phyloP scores from a whole-genome alignment of 2,113 vertebrate genomes.

The Lipotes vexillifer region DNA sequence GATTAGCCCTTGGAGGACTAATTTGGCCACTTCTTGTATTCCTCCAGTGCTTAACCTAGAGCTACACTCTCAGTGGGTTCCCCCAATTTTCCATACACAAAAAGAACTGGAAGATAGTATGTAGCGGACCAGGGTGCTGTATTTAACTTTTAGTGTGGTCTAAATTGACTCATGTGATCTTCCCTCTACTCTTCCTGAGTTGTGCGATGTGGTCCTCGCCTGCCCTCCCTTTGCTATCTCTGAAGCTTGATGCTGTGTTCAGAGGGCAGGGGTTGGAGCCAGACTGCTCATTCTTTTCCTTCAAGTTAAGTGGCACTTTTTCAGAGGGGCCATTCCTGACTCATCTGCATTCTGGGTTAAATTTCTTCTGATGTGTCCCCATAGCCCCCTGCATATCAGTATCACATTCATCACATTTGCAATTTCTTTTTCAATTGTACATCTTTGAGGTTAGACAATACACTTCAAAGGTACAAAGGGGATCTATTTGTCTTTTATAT shows the following conservation, averaged over 20 bases:
- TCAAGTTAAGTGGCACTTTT: not conserved
- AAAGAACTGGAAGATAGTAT: not conserved
- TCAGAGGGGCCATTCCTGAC: not conserved
- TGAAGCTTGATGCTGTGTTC: not conserved
- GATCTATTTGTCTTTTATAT: not conserved
- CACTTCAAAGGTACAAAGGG: not conserved
- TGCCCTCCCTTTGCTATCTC: not conserved
- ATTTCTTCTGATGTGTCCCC: not conserved
- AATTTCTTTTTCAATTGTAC: not conserved
- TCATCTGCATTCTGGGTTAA: not conserved
- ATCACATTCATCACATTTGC: not conserved
- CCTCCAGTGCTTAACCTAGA: not conserved
- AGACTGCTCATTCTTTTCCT: not conserved
- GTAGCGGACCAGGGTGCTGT: not conserved
- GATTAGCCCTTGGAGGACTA: too few relatives aligned
- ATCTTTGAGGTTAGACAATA: not conserved
- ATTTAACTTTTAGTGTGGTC: not conserved
- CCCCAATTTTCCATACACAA: not conserved
- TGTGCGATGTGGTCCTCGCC: accelerated
- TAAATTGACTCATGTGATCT: not conserved
- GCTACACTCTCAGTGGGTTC: not conserved
- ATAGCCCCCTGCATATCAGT: not conserved
- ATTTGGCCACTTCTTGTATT: not conserved
- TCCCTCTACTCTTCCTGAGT: not conserved
- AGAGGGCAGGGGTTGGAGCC: not conserved